phyloP scores from a whole-genome alignment of 2,888 invertebrate species.

The Loripinus fragilis region DNA sequence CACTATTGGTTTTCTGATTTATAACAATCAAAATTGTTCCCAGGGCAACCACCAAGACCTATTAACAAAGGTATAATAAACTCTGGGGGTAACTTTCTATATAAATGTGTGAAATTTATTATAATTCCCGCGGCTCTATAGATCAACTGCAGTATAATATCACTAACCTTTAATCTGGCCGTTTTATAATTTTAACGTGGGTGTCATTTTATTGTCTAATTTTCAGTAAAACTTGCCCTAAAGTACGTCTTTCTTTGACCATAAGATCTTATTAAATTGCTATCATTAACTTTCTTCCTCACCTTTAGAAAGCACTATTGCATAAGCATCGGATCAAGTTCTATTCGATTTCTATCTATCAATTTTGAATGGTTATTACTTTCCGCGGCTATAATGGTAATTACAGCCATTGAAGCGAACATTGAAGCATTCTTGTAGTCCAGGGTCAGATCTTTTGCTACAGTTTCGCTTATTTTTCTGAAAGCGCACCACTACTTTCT shows the following conservation, averaged over 20 bases:
- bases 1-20: too few relatives aligned
- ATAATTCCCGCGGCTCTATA: slow-evolving; percentile 41
- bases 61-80: slow-evolving; percentile 14
- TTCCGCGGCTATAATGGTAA: slow-evolving; percentile 7
- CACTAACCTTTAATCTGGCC: slow-evolving; percentile 16
- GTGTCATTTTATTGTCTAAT: slow-evolving; percentile 57
- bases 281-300: slow-evolving; percentile 52
- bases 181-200: slow-evolving; percentile 58
- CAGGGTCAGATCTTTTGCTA: slow-evolving; percentile 2
- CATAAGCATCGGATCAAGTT: slow-evolving; percentile 32
- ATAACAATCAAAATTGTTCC: neutral
- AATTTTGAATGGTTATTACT: slow-evolving; percentile 32
- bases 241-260: slow-evolving; percentile 7
- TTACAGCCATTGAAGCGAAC: slow-evolving; percentile 10
- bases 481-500: neutral
- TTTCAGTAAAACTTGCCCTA: neutral
- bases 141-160: slow-evolving; percentile 30
- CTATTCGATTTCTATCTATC: slow-evolving; percentile 47
- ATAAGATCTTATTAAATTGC: slow-evolving; percentile 42
- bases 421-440: neutral
- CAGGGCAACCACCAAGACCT: neutral
- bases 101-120: slow-evolving; percentile 43
- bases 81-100: neutral
- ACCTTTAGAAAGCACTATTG: slow-evolving; percentile 40
- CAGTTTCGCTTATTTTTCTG: neutral